These are phyloP conservation scores for Delphinus delphis DNA, from an alignment of 2,113 vertebrate genomes.

Conservation along the genomic window DNA sequence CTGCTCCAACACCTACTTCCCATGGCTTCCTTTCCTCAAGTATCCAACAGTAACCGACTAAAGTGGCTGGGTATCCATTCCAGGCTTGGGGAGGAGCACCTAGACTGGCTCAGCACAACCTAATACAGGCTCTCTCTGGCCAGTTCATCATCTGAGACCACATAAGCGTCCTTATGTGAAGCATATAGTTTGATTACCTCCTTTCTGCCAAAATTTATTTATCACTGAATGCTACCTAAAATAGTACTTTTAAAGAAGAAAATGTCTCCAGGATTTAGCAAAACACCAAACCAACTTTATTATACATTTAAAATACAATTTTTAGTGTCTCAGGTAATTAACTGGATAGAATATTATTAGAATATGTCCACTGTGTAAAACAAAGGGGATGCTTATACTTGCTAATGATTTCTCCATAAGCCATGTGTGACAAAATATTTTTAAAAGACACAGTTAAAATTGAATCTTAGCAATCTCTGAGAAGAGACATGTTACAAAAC, in stretches of 20 bases:
- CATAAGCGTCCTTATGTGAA: background rate
- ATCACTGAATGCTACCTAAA: background rate
- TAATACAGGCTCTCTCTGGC: fast-evolving
- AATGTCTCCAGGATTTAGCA: background rate
- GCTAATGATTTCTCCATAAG: constrained; percentile 10
- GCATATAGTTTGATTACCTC: background rate
- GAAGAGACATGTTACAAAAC: constrained; percentile 14
- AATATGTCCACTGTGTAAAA: background rate
- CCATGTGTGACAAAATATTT: constrained; percentile 36
- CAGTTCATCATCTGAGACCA: background rate
- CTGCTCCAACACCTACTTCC: background rate
- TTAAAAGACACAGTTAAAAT: constrained; percentile 44
- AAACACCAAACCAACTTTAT: background rate
- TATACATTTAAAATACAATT: constrained; percentile 6
- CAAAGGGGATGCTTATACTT: background rate
- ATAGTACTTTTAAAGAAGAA: constrained; percentile 22
- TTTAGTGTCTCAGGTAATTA: constrained; percentile 27
- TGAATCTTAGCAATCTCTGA: constrained; percentile 22
- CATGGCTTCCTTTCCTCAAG: background rate
- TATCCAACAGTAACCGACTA: background rate
- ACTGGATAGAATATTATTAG: background rate
- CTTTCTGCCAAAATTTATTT: background rate
- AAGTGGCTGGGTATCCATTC: no score
- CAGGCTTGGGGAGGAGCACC: no score
- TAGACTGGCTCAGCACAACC: background rate